phyloP scores from a whole-genome alignment of 1,140 invertebrate genomes.

The Nymphalis io region DNA sequence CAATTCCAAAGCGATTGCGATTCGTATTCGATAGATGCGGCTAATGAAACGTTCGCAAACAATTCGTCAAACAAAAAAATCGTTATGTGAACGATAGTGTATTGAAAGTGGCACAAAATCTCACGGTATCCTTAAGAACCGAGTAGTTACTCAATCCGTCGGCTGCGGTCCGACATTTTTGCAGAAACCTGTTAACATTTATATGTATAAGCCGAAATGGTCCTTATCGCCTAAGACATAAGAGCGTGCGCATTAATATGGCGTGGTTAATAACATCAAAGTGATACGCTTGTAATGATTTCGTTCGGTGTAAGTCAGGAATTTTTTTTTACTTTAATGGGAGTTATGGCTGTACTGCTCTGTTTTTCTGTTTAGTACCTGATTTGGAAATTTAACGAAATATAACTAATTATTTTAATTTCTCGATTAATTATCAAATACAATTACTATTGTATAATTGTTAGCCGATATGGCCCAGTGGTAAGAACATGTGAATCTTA shows the following conservation, averaged over 20 bases:
- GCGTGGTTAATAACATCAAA: conserved; percentile 11
- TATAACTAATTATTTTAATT: too few relatives aligned
- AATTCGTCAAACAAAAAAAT: too few relatives aligned
- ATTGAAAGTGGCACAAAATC: conserved; percentile 26
- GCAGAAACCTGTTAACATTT: conserved; percentile 1
- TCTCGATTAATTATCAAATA: too few relatives aligned
- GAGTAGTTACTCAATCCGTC: conserved; percentile 26
- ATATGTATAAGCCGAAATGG: neutral
- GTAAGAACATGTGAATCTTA: too few relatives aligned
- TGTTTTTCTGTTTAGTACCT: too few relatives aligned
- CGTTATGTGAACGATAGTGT: neutral
- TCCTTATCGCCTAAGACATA: neutral
- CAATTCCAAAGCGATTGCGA: too few relatives aligned
- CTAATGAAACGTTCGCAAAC: too few relatives aligned
- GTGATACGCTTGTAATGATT: conserved; percentile 33
- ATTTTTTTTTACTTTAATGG: neutral
- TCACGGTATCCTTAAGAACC: conserved; percentile 19
- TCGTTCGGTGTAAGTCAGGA: conserved; percentile 15
- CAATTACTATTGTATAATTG: too few relatives aligned
- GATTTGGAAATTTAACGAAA: too few relatives aligned
- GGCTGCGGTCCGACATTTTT: conserved; percentile 38
- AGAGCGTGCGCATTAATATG: neutral
- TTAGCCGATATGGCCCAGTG: too few relatives aligned
- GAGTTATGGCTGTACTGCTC: too few relatives aligned
- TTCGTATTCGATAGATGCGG: too few relatives aligned